A percentile compares a stretch with the other conserved stretches of the same genome.
Conservation (phyloP, 2,888 invertebrate species). For the Folsomia manolachei region DNA sequence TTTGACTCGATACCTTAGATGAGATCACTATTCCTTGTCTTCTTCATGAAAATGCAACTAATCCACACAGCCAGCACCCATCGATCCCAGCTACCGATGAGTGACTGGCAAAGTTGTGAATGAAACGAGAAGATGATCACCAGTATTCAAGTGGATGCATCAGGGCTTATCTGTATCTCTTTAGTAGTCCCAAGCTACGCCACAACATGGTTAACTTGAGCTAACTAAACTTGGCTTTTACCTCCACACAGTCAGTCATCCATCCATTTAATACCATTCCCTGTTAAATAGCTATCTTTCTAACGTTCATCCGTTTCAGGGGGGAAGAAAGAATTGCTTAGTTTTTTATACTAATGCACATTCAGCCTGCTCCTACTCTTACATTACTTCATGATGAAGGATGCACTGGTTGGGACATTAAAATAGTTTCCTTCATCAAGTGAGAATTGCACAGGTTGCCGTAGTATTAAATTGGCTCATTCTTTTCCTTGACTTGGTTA, state of each 20-base stretch:
- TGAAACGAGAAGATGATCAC: conserved; percentile 5
- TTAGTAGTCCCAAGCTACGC: too few relatives aligned
- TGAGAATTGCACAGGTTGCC: background rate
- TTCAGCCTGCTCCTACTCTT: too few relatives aligned
- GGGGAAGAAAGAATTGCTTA: too few relatives aligned
- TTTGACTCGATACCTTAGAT: too few relatives aligned
- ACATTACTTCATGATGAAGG: background rate
- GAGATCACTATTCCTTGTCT: too few relatives aligned
- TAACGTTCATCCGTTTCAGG: background rate
- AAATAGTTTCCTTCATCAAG: background rate
- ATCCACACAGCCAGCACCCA: too few relatives aligned
- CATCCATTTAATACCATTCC: background rate
- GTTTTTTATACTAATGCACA: too few relatives aligned
- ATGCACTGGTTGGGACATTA: background rate
- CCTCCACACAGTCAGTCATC: background rate
- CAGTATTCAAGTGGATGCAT: background rate
- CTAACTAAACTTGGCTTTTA: background rate
- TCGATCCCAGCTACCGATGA: too few relatives aligned
- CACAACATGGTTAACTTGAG: background rate
- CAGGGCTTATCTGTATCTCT: background rate
- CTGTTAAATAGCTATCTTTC: background rate
- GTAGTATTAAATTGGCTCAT: too few relatives aligned
- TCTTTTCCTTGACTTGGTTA: background rate
- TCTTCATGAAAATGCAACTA: too few relatives aligned
- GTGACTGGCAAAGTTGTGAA: background rate